A percentile compares a stretch with the other conserved stretches of the same genome.
These are phyloP conservation scores for Ptycholaimellus sp. DNA, from an alignment of 2,888 invertebrate species.

Conservation along the genomic window DNA sequence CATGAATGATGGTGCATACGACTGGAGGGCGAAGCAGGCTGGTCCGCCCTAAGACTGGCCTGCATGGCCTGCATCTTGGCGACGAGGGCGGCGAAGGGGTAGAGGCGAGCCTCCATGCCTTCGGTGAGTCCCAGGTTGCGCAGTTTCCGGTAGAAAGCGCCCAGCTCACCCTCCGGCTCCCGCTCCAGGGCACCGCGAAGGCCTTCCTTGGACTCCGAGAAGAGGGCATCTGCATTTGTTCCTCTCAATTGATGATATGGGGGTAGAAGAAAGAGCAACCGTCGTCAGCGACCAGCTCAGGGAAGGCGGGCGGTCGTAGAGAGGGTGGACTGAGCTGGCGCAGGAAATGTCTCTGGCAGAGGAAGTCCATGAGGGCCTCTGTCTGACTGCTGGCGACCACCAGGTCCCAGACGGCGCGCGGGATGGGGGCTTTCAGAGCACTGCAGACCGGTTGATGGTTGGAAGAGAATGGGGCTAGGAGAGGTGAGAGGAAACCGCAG, in stretches of 20 bases:
- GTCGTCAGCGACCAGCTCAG: no score
- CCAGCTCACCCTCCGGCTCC: background rate
- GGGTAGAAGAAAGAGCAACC: no score
- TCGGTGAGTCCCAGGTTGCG: slow-evolving; percentile 5
- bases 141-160: slow-evolving; percentile 5
- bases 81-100: slow-evolving; percentile 5
- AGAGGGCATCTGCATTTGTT: no score
- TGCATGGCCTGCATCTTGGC: slow-evolving; percentile 5
- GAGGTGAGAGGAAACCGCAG: background rate
- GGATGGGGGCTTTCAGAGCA: slow-evolving; percentile 26
- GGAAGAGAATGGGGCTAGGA: background rate
- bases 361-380: background rate
- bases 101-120: slow-evolving; percentile 1
- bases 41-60: no score
- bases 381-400: background rate
- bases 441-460: no score
- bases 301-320: no score
- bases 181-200: no score
- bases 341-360: slow-evolving; percentile 27
- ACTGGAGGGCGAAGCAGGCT: no score
- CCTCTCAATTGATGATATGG: no score
- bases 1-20: no score
- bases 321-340: slow-evolving; percentile 28
- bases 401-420: background rate
- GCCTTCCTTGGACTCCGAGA: no score